phyloP scores from a whole-genome alignment of 2,888 invertebrate species.

The Doris montereyensis region DNA sequence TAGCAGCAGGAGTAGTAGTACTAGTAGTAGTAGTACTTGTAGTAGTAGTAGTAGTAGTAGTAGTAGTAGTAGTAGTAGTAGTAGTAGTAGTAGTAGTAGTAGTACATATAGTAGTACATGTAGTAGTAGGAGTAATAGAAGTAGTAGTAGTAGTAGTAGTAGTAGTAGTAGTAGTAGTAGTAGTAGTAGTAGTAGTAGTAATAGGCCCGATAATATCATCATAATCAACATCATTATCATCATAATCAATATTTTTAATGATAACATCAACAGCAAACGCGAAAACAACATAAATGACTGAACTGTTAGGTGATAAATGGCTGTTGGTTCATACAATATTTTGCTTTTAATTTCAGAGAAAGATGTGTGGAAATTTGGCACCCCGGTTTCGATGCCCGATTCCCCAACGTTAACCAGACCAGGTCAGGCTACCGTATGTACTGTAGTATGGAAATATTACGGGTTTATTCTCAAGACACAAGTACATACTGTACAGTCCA shows the following conservation, averaged over 20 bases:
- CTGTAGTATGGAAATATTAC: too few relatives aligned
- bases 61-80: conserved; percentile 10
- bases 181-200: conserved; percentile 23
- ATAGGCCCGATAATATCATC: too few relatives aligned
- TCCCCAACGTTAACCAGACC: conserved; percentile 96
- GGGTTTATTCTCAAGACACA: background rate
- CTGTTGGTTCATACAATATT: background rate
- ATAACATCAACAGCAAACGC: too few relatives aligned
- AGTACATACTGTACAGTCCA: background rate
- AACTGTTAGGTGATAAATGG: too few relatives aligned
- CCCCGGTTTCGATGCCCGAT: conserved; percentile 88
- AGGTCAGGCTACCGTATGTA: conserved; percentile 76
- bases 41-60: background rate
- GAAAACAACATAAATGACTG: too few relatives aligned
- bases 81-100: background rate
- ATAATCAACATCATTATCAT: too few relatives aligned
- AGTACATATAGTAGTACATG: background rate
- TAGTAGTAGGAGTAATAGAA: conserved; percentile 9
- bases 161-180: conserved; percentile 24
- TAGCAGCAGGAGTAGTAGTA: background rate
- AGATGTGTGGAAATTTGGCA: conserved; percentile 25
- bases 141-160: conserved; percentile 21
- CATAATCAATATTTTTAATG: too few relatives aligned
- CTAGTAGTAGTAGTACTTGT: background rate
- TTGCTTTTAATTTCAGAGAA: background rate